Evolutionary conservation across 2,888 invertebrate genomes (phyloP).

Genomic region (Lithophane ornitopus): DNA sequence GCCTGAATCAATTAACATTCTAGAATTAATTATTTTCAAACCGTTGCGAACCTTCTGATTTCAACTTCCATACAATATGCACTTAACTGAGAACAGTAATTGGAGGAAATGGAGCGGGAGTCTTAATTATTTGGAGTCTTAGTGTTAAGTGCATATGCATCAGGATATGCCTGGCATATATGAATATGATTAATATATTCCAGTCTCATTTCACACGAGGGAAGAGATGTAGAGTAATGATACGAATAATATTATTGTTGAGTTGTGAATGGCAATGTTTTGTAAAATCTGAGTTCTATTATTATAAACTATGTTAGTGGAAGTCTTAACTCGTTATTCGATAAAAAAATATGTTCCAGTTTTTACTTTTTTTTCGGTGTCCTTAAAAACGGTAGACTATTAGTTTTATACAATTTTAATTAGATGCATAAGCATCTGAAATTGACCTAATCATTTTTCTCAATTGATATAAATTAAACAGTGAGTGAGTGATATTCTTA

Average conservation of each 20-base stretch:
- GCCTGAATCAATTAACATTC: too few species aligned
- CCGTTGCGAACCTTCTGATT: not conserved
- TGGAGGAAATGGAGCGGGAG: slow-evolving; percentile 52
- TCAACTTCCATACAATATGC: not conserved
- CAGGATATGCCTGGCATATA: not conserved
- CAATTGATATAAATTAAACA: too few species aligned
- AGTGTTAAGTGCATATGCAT: slow-evolving; percentile 54
- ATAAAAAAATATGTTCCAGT: not conserved
- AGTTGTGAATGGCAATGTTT: too few species aligned
- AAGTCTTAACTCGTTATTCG: not conserved
- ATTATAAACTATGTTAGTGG: too few species aligned
- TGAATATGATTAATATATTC: slow-evolving; percentile 17
- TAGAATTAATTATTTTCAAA: not conserved
- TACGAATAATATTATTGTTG: not conserved
- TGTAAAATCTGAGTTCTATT: too few species aligned
- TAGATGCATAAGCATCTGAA: not conserved
- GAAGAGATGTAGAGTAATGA: not conserved
- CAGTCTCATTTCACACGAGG: not conserved
- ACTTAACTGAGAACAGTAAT: slow-evolving; percentile 43
- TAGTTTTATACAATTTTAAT: not conserved
- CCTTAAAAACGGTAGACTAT: not conserved
- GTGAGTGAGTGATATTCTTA: not conserved
- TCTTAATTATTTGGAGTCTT: slow-evolving; percentile 52
- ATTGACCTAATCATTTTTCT: too few species aligned
- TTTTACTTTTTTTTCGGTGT: not conserved